Percentiles rank a stretch among this genome's conserved stretches.
These are phyloP conservation scores for Propithecus deckenii DNA, from an alignment of 2,797 vertebrate species.

Conservation along the genomic window DNA sequence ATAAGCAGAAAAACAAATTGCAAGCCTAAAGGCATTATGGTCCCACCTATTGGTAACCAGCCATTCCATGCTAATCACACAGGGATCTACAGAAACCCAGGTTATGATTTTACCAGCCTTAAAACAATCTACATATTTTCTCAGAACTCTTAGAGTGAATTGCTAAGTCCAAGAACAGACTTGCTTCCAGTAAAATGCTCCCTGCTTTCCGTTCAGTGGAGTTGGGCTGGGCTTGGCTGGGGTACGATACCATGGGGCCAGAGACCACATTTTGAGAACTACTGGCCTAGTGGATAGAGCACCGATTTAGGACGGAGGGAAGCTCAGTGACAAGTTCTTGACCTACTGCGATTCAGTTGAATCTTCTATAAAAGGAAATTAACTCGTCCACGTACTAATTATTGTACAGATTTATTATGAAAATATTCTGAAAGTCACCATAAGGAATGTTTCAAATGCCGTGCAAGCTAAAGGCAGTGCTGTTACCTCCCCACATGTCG, in stretches of 20 bases:
- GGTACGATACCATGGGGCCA: too few species aligned
- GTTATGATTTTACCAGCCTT: neutral
- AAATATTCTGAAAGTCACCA: neutral
- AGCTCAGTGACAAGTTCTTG: neutral
- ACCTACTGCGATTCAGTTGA: neutral
- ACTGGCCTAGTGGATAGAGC: neutral
- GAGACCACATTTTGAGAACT: neutral
- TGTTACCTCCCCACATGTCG: accelerated
- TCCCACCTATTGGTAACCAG: neutral
- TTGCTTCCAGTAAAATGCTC: neutral
- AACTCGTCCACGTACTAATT: neutral
- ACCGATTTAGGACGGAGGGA: neutral
- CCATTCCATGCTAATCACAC: neutral
- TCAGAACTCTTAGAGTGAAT: neutral
- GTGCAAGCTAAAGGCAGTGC: neutral
- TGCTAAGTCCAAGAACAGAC: neutral
- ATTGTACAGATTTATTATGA: neutral
- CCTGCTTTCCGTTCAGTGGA: neutral
- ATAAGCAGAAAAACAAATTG: neutral
- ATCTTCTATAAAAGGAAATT: neutral
- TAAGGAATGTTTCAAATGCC: neutral
- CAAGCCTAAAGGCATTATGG: neutral
- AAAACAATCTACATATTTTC: neutral
- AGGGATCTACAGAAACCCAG: neutral
- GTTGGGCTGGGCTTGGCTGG: neutral